Percentiles rank a stretch among this genome's conserved stretches.
Evolutionary conservation across 2,888 invertebrate species (phyloP).

Genomic region (Metalampra italica): DNA sequence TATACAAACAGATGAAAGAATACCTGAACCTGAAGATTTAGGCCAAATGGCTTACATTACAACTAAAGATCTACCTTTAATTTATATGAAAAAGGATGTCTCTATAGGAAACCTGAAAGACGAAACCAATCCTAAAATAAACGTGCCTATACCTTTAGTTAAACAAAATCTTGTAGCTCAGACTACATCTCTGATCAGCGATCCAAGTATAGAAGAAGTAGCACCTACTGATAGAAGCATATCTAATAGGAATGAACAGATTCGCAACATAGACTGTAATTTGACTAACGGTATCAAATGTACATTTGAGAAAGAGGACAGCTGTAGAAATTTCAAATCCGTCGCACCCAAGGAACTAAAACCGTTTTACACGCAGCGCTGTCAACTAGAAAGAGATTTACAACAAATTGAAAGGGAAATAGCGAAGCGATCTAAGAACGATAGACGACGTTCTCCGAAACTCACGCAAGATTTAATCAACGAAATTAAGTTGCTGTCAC

Average conservation of each 20-base stretch:
- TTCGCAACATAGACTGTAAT: slow-evolving; percentile 30
- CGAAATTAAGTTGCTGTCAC: slow-evolving; percentile 28
- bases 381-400: neutral
- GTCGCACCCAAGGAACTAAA: slow-evolving; percentile 12
- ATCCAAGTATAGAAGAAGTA: slow-evolving; percentile 6
- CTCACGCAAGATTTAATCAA: slow-evolving; percentile 30
- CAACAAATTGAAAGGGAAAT: neutral
- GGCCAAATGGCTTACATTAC: neutral
- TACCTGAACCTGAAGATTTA: neutral
- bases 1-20: neutral
- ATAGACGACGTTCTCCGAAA: slow-evolving; percentile 15
- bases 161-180: neutral
- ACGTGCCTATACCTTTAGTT: neutral
- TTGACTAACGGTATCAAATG: slow-evolving; percentile 31
- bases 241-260: slow-evolving; percentile 29
- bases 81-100: neutral
- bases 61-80: neutral
- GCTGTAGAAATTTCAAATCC: slow-evolving; percentile 17
- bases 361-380: neutral
- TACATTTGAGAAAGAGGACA: slow-evolving; percentile 21
- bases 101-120: neutral
- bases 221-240: slow-evolving; percentile 24
- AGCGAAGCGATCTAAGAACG: slow-evolving; percentile 14
- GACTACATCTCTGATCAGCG: neutral
- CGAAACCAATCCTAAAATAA: neutral